Evolutionary conservation across 1,140 invertebrate genomes (phyloP), one percentile per base, ranked within the genome.

Genomic region (Bombus fervidus): DNA sequence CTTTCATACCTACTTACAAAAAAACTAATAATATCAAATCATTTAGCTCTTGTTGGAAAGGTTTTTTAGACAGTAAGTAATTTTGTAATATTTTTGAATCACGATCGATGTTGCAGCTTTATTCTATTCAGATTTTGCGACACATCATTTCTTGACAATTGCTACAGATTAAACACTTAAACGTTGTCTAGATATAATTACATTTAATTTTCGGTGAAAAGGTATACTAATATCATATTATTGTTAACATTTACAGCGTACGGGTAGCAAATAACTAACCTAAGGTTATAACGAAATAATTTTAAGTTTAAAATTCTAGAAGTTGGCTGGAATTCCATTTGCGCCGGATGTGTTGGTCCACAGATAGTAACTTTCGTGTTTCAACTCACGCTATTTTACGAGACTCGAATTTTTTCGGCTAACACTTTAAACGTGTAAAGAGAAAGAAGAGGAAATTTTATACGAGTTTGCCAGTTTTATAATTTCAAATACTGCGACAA

Each of bases 301-400:
- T 69, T 57, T 4, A 69, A 80, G 34, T 47, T 39, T 28, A 43
- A 43, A 37, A 43, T 28, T 25, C 31, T 47, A 5, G 31, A 18
- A 25, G n/a, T 43, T 47, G 41, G 8, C 34, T 71, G 0, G 25
- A 15, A 25, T 80, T 69, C 43, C 39, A 71, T 80, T 80, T 71
- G n/a, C 43, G 25, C n/a, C 4, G 25, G 78, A 71, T 80, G 43
- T 34, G 78, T 80, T 80, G 43, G 66, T 57, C 47, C 66, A 34
- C 69, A 71, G 78, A 80, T 80, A 71, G 71, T 66, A 57, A 41
- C 78, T 80, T 80, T 34, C 78, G 78, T 28, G 78, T 80, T 69
- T 43, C 78, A 69, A 25, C 31, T 37, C 12, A 15, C 34, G 41
- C 15, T 71, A 22, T 68, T 68, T 80, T 71, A 80, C 69, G 39